Percentiles rank a stretch among this genome's conserved stretches.
Evolutionary conservation across 2,888 invertebrate species (phyloP).

Genomic region (Lydus trimaculatus): DNA sequence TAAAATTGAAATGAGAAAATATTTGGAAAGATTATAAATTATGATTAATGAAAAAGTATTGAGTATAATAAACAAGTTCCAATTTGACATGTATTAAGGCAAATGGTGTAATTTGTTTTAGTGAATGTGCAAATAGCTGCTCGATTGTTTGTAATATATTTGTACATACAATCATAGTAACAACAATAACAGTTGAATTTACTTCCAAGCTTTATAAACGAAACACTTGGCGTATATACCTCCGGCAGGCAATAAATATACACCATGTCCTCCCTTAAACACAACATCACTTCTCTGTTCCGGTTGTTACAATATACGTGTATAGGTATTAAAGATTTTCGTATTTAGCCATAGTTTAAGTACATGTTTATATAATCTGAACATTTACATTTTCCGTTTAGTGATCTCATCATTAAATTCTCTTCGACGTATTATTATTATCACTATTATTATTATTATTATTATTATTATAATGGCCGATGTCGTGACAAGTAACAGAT

Average conservation of each 20-base stretch:
- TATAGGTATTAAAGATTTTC: neutral
- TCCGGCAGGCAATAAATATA: conserved; percentile 18
- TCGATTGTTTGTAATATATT: neutral
- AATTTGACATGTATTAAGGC: conserved; percentile 2
- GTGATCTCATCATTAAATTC: neutral
- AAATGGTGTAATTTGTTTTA: conserved; percentile 2
- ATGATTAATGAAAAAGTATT: neutral
- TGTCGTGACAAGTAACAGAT: conserved; percentile 39
- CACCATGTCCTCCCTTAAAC: neutral
- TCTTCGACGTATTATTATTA: neutral
- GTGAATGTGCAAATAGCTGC: conserved; percentile 4
- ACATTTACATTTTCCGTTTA: neutral
- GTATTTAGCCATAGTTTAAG: neutral
- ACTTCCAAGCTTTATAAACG: conserved; percentile 14
- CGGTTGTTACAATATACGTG: neutral
- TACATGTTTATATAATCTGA: too few species aligned
- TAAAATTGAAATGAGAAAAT: neutral
- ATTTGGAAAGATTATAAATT: too few species aligned
- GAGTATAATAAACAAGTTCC: neutral
- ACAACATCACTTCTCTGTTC: neutral
- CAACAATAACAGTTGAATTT: neutral
- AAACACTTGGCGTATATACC: conserved; percentile 13
- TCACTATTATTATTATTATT: neutral
- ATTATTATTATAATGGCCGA: conserved; percentile 16
- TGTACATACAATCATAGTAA: neutral